phyloP scores from a whole-genome alignment of 1,140 invertebrate species.

The Drosophila arawakana region DNA sequence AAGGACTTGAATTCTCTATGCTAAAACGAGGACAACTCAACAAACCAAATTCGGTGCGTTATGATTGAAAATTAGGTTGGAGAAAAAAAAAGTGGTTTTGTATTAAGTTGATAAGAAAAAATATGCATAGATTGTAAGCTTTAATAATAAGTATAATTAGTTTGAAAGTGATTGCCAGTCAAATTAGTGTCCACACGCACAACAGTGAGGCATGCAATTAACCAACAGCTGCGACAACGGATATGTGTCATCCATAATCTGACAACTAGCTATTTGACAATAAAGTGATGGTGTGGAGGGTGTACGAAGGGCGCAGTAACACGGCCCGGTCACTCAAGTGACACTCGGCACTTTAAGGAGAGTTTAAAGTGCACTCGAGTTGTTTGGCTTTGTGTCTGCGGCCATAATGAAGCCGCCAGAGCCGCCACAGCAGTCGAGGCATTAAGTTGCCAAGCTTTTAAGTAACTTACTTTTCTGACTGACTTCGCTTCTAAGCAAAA shows the following conservation, averaged over 20 bases:
- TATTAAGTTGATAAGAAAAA: not conserved
- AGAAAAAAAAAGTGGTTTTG: not conserved
- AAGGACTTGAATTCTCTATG: conserved; percentile 35
- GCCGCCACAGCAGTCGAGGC: conserved; percentile 19
- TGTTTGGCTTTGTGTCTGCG: conserved; percentile 62
- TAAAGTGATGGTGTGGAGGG: too few relatives aligned
- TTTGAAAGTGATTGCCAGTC: conserved; percentile 3
- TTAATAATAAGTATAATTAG: not conserved
- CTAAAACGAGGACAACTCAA: conserved; percentile 20
- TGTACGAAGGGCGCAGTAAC: too few relatives aligned
- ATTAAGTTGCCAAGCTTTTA: conserved; percentile 65
- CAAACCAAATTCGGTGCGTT: conserved; percentile 28
- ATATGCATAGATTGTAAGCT: not conserved
- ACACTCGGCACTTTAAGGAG: conserved; percentile 48
- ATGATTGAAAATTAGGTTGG: conserved; percentile 2
- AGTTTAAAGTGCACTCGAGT: conserved; percentile 59
- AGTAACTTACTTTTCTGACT: conserved; percentile 66
- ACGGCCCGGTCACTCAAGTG: conserved; percentile 31
- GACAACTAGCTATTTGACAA: conserved; percentile 15
- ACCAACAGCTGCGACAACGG: not conserved
- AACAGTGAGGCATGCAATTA: conserved; percentile 7
- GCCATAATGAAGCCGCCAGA: conserved; percentile 53
- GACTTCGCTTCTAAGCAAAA: conserved; percentile 66
- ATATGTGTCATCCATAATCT: conserved; percentile 18
- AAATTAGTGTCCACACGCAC: not conserved